phyloP scores from a whole-genome alignment of 2,797 vertebrate species.

The Novumbra hubbsi region DNA sequence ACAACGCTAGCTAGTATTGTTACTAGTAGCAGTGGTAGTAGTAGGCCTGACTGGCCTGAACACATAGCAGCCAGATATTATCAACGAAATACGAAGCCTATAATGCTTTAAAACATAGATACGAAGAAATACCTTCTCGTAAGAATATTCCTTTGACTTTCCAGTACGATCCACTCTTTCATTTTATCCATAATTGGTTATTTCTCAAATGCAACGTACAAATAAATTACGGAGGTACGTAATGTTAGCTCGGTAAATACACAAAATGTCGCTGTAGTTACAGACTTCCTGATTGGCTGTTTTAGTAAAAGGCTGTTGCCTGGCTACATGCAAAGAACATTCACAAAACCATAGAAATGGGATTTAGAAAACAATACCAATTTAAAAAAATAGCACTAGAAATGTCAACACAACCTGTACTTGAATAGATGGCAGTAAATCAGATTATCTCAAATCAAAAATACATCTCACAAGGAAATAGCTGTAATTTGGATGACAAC shows the following conservation, averaged over 20 bases:
- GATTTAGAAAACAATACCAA: background rate
- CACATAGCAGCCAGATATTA: no score
- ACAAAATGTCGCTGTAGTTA: slow-evolving; percentile 6
- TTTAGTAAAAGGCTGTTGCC: slow-evolving; percentile 49
- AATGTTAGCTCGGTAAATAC: slow-evolving; percentile 8
- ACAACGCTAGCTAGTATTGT: no score
- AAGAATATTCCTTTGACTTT: slow-evolving; percentile 60
- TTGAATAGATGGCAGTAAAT: background rate
- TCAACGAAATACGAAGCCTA: background rate
- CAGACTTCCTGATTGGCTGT: slow-evolving; percentile 57
- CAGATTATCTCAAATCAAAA: background rate
- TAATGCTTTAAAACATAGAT: background rate
- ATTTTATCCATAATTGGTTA: slow-evolving; percentile 63
- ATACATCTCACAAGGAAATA: background rate
- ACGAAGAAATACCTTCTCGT: slow-evolving; percentile 74
- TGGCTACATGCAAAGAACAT: slow-evolving; percentile 45
- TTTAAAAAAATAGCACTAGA: no score
- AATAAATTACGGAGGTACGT: slow-evolving; percentile 20
- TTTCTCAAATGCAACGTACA: slow-evolving; percentile 23
- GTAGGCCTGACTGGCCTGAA: background rate
- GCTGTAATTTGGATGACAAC: background rate
- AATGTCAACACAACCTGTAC: background rate
- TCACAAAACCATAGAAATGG: background rate
- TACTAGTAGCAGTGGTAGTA: no score
- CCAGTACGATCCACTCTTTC: slow-evolving; percentile 47